Base-by-base conservation (phyloP, 2,888 invertebrate genomes). In the Tinea trinotella region DNA sequence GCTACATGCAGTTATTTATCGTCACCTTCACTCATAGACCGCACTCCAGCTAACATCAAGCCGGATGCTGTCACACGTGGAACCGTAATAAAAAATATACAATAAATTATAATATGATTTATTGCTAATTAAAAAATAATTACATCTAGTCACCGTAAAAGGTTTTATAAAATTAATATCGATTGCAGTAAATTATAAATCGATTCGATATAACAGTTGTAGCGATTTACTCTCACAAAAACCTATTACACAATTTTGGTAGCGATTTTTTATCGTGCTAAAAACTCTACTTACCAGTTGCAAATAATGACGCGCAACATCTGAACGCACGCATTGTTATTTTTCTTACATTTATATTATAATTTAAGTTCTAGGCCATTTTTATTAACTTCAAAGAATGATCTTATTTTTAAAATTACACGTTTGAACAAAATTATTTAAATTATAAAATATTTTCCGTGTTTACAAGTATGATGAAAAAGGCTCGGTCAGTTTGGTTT, bases 281-380 rank as follows among this genome's bases (percentile, higher is more conserved):
- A 40, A 40, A 40, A 7, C 30, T 40, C n/a, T 40, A n/a, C n/a
- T n/a, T 13, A 40, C n/a, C 40, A 40, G 40, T 40, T 40, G 40
- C 40, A 40, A 40, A 40, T 40, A 7, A 15, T 40, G 13, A 13
- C 40, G 40, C 40, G 30, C 7, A 30, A 4, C 30, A 6, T n/a
- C 13, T 40, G 40, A 40, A 40, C 40, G 40, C 30, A n/a, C n/a
- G 7, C 7, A 30, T 4, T 30, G 30, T 30, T n/a, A n/a, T n/a
- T 30, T 7, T 30, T 30, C 30, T 40, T 40, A 24, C 24, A 24
- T 24, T 24, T 3, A 40, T 2, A 40, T 15, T 13, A 40, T 13
- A 40, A 40, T 15, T 24, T 5, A n/a, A 40, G 13, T 40, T 15
- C 40, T 40, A 30, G 4, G 30, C 30, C 7, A 30, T 30, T 22